These are phyloP conservation scores for Cotesia chilonis DNA, from an alignment of 1,140 invertebrate species.

Conservation along the genomic window DNA sequence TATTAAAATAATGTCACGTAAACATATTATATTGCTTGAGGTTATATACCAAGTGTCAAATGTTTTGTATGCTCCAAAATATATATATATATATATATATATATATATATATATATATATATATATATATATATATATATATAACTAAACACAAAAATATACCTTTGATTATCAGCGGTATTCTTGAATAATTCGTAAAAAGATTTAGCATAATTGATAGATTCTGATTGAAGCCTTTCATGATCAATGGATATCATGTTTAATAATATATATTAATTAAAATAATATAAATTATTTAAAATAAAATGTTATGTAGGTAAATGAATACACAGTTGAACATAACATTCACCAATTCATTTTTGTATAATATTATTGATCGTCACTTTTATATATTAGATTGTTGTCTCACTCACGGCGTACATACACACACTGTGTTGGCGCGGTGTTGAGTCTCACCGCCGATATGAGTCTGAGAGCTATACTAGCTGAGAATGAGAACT, in stretches of 20 bases:
- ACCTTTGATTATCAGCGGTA: conserved; percentile 69
- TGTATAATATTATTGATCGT: conserved; percentile 61
- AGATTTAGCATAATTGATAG: conserved; percentile 67
- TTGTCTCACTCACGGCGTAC: neutral
- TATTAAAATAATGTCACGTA: no score
- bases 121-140: neutral
- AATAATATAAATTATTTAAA: no score
- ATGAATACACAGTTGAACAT: conserved; percentile 36
- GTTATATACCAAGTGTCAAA: conserved; percentile 47
- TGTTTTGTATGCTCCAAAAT: conserved; percentile 9
- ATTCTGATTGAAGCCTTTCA: conserved; percentile 68
- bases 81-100: no score
- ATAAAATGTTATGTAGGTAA: conserved; percentile 35
- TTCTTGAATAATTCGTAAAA: conserved; percentile 71
- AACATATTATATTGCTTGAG: neutral
- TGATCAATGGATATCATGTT: conserved; percentile 59
- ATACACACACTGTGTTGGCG: neutral
- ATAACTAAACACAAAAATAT: conserved; percentile 41
- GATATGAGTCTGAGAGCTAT: no score
- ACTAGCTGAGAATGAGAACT: no score
- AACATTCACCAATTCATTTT: conserved; percentile 61
- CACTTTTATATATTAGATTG: neutral
- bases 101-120: neutral
- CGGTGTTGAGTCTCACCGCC: no score
- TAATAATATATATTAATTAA: neutral